A percentile compares a stretch with the other conserved stretches of the same genome.
phyloP scores from a whole-genome alignment of 1,140 invertebrate species.

The Acyrthosiphon pisum region DNA sequence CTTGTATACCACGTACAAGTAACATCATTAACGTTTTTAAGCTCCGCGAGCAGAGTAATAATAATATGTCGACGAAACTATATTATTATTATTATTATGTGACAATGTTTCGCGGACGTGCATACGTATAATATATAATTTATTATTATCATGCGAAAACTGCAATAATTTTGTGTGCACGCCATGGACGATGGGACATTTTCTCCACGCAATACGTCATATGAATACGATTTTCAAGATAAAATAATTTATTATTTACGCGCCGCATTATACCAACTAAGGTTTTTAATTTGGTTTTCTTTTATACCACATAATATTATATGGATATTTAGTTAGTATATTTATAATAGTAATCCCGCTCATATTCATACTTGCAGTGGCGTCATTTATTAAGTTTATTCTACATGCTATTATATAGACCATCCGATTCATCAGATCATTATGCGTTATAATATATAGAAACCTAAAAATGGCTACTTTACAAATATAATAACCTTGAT shows the following conservation, averaged over 20 bases:
- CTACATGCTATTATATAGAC: neutral
- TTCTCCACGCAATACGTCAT: neutral
- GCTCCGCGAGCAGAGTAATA: neutral
- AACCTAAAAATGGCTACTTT: neutral
- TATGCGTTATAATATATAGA: neutral
- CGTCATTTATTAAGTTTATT: neutral
- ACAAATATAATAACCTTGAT: neutral
- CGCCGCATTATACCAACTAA: too few relatives aligned
- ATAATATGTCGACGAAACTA: neutral
- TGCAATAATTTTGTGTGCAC: neutral
- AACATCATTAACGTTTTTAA: slow-evolving; percentile 15
- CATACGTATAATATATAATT: neutral
- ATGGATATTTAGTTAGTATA: neutral
- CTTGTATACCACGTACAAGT: neutral
- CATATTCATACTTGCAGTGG: neutral
- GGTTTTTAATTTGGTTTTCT: too few relatives aligned
- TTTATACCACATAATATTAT: too few relatives aligned
- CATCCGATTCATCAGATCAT: neutral
- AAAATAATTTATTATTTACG: neutral
- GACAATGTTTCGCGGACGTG: neutral
- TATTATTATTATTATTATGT: neutral
- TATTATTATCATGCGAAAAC: too few relatives aligned
- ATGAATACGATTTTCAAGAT: neutral
- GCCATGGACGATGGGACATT: too few relatives aligned
- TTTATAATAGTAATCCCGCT: neutral